Evolutionary conservation across 2,797 vertebrate genomes (phyloP), one percentile per base, ranked within the genome.

Genomic region (Bryconaethiops microstoma): DNA sequence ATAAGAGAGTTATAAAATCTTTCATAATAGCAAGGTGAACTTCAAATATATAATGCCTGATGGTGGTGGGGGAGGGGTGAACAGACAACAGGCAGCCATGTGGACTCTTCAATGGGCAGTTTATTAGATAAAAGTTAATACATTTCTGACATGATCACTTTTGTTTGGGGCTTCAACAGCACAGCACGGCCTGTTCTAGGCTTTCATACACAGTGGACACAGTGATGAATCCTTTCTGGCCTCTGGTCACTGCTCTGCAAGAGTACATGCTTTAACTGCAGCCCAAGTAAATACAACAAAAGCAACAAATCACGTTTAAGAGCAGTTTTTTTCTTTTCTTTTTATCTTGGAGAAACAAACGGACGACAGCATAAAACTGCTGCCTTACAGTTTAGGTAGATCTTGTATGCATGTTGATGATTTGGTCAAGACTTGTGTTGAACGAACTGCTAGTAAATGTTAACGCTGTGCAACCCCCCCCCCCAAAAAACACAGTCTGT

Each of bases 51-150:
- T 45, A 45, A 45, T 7, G 42, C 10, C 42, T 45, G 42, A 45
- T 48, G 42, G 40, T 69, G n/a, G 40, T 0, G 42, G 2, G 1
- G 59, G 59, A 29, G 5, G 8, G 5, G 2, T 50, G 5, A 74
- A 59, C 5, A 4, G 67, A 65, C 63, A 71, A 2, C 25, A 55
- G 13, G 21, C 29, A 29, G 29, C 17, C 14, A 19, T n/a, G 0
- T 5, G 9, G n/a, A 42, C 2, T 14, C 42, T 25, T 68, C 16
- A 59, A 75, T 12, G 45, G 7, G 19, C 6, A 25, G 45, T 81
- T 81, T 82, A 73, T 82, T 77, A 77, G 80, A 76, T 72, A 77
- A 82, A 82, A 57, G 52, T 77, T 65, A 77, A 82, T 55, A 71
- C 57, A 65, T 16, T 4, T 21, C 4, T 29, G 1, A 35, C 13